A percentile compares a stretch with the other conserved stretches of the same genome.
phyloP scores from a whole-genome alignment of 1,140 invertebrate species.

The Dryas iulia region DNA sequence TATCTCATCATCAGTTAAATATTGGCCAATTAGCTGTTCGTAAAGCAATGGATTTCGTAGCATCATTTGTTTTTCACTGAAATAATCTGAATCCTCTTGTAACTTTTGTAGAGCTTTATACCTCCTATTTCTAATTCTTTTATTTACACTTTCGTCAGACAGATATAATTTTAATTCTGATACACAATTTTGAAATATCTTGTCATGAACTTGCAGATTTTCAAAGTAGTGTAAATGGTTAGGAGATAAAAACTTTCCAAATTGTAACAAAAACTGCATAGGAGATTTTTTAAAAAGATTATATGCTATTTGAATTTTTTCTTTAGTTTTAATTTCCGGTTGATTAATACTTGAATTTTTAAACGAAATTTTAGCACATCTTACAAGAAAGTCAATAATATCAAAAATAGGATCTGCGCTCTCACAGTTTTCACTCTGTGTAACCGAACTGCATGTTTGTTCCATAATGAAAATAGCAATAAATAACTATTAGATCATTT shows the following conservation, averaged over 20 bases:
- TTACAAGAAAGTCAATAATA: constrained; percentile 75
- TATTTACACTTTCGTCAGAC: constrained; percentile 75
- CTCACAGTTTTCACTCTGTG: constrained; percentile 31
- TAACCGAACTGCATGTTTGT: neutral
- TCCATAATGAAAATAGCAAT: neutral
- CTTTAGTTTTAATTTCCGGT: constrained; percentile 83
- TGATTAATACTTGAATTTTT: constrained; percentile 90
- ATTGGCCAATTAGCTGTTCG: constrained; percentile 93
- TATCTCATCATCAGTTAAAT: constrained; percentile 89
- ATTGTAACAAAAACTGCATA: constrained; percentile 86
- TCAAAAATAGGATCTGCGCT: constrained; percentile 67
- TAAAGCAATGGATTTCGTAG: constrained; percentile 93
- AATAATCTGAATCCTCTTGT: constrained; percentile 88
- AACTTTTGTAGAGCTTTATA: constrained; percentile 91
- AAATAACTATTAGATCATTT: neutral
- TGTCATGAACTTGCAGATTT: constrained; percentile 76
- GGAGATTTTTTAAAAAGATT: constrained; percentile 85
- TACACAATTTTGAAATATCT: constrained; percentile 82
- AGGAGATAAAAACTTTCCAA: constrained; percentile 86
- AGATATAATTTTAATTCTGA: constrained; percentile 81
- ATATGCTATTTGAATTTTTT: constrained; percentile 86
- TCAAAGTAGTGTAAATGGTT: constrained; percentile 87
- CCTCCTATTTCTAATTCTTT: constrained; percentile 89
- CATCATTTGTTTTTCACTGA: constrained; percentile 96
- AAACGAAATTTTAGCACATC: constrained; percentile 80